These are phyloP conservation scores for Oriolus oriolus DNA, from an alignment of 2,113 vertebrate genomes.

Conservation along the genomic window DNA sequence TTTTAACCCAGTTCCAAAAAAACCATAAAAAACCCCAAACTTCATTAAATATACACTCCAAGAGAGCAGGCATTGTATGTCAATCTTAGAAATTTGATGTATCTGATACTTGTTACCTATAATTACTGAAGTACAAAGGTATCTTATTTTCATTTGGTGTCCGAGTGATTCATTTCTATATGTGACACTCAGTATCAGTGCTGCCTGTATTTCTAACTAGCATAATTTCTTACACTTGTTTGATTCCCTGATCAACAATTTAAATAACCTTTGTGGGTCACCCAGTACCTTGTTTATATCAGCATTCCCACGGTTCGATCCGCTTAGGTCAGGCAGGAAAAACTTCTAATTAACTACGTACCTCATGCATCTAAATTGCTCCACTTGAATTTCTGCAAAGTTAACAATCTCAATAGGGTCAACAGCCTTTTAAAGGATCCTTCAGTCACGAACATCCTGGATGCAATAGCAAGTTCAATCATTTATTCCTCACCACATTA, in stretches of 20 bases:
- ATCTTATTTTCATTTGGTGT: background rate
- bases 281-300: background rate
- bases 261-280: background rate
- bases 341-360: background rate
- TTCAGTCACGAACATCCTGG: background rate
- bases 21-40: rapidly evolving
- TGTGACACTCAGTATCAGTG: background rate
- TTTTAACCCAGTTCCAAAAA: background rate
- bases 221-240: background rate
- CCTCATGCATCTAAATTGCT: background rate
- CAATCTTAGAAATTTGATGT: background rate
- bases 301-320: background rate
- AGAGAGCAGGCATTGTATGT: background rate
- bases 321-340: background rate
- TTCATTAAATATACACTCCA: background rate
- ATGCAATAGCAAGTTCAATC: background rate
- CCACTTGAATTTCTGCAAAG: background rate
- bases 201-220: background rate
- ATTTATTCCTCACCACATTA: background rate
- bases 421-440: background rate
- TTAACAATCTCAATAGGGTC: background rate
- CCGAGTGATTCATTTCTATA: rapidly evolving
- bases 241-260: background rate
- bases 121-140: background rate
- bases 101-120: background rate